Percentiles rank a stretch among this genome's conserved stretches.
These are phyloP conservation scores for Pectinophora gossypiella DNA, from an alignment of 1,140 invertebrate genomes.

Conservation along the genomic window DNA sequence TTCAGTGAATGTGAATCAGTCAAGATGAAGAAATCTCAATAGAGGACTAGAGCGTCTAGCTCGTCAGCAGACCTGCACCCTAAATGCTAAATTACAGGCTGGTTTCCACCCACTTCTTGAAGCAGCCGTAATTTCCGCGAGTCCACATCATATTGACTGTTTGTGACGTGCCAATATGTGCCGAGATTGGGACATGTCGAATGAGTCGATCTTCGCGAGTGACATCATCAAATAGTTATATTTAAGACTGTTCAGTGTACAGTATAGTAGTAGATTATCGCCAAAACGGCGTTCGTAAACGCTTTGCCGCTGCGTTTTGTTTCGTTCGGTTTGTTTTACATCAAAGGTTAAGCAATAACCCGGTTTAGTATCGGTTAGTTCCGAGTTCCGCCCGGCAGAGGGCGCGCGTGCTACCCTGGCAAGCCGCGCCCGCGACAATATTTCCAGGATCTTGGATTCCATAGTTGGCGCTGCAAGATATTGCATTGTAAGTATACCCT, in stretches of 20 bases:
- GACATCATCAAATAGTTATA: constrained; percentile 66
- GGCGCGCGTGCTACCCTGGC: constrained; percentile 55
- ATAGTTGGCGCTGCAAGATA: constrained; percentile 72
- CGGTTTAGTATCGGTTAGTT: constrained; percentile 45
- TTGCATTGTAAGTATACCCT: constrained; percentile 73
- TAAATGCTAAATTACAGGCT: constrained; percentile 91
- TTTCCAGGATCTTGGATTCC: constrained; percentile 72
- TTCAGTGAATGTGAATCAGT: not conserved
- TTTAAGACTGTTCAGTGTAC: constrained; percentile 42
- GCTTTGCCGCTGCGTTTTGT: constrained; percentile 62
- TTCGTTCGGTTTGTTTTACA: constrained; percentile 71
- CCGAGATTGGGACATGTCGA: constrained; percentile 31
- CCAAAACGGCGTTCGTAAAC: constrained; percentile 60
- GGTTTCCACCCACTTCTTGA: constrained; percentile 90
- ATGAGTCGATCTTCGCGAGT: constrained; percentile 12
- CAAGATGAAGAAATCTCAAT: constrained; percentile 26
- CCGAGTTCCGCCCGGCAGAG: constrained; percentile 41
- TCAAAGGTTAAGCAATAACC: constrained; percentile 67
- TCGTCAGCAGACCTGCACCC: constrained; percentile 31
- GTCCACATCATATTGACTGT: constrained; percentile 35
- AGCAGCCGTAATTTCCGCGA: constrained; percentile 84
- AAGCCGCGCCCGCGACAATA: constrained; percentile 60
- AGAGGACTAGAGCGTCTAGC: constrained; percentile 37
- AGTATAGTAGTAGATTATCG: constrained; percentile 25
- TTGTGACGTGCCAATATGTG: constrained; percentile 77